phyloP scores from a whole-genome alignment of 1,140 invertebrate genomes.

The Paraescarpia echinospica region DNA sequence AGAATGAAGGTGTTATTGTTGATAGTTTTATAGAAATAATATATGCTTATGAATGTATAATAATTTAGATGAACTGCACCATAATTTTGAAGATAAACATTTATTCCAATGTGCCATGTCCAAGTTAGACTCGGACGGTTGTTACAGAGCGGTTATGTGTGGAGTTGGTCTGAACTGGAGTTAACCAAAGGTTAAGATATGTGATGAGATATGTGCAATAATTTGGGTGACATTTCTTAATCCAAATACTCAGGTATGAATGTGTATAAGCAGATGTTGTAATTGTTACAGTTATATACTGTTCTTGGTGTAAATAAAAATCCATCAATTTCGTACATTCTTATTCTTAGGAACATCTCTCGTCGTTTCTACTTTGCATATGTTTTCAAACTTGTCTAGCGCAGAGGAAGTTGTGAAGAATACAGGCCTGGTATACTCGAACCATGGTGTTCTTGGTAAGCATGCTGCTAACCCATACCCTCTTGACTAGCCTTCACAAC shows the following conservation, averaged over 20 bases:
- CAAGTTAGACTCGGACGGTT: background rate
- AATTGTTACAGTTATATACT: background rate
- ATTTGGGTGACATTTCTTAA: background rate
- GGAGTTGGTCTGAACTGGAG: background rate
- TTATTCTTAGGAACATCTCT: too few species aligned
- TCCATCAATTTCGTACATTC: background rate
- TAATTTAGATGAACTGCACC: background rate
- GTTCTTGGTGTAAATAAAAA: background rate
- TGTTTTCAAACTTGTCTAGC: too few species aligned
- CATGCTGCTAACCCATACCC: too few species aligned
- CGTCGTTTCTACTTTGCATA: too few species aligned
- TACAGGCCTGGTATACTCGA: too few species aligned
- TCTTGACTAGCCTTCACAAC: too few species aligned
- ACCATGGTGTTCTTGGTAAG: too few species aligned
- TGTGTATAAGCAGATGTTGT: background rate
- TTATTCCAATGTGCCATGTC: background rate
- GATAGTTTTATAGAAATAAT: background rate
- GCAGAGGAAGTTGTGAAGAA: too few species aligned
- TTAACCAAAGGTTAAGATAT: background rate
- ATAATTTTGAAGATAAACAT: background rate
- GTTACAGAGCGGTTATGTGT: background rate
- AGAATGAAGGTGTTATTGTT: background rate
- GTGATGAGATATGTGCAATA: background rate
- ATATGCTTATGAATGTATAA: background rate
- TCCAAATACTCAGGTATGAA: background rate